phyloP scores from a whole-genome alignment of 2,797 vertebrate genomes.

The Scarus forsteni region DNA sequence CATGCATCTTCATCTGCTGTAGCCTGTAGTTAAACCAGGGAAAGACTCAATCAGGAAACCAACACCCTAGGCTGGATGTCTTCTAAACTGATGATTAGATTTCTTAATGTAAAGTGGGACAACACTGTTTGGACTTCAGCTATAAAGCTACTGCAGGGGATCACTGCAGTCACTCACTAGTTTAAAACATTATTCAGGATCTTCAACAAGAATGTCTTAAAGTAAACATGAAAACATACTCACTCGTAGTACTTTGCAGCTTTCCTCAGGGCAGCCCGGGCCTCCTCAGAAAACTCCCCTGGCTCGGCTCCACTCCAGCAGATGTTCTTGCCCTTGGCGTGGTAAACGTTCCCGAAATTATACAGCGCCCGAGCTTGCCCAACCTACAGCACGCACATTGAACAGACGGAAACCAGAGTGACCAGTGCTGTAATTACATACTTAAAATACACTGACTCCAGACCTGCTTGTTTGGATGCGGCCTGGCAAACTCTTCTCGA shows the following conservation, averaged over 20 bases:
- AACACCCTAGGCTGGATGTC: too few species aligned
- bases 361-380: conserved; percentile 97
- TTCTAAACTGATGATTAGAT: neutral
- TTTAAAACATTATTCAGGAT: neutral
- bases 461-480: conserved; percentile 46
- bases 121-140: neutral
- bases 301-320: conserved; percentile 91
- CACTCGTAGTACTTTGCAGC: conserved; percentile 96
- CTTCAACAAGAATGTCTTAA: conserved; percentile 10
- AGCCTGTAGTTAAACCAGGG: too few species aligned
- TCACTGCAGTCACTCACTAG: neutral
- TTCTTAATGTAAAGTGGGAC: neutral
- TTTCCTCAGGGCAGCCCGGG: conserved; percentile 89
- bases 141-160: neutral
- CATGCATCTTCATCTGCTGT: too few species aligned
- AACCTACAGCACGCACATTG: conserved; percentile 85
- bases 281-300: conserved; percentile 94
- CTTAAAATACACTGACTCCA: conserved; percentile 78
- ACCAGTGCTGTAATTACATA: conserved; percentile 75
- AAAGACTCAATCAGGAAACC: too few species aligned
- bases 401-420: conserved; percentile 67
- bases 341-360: conserved; percentile 97
- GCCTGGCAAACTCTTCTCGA: conserved; percentile 66
- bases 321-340: conserved; percentile 95
- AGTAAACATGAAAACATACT: conserved; percentile 68